These are phyloP conservation scores for Urosaurus nigricauda DNA, from an alignment of 2,797 vertebrate species.

Conservation along the genomic window DNA sequence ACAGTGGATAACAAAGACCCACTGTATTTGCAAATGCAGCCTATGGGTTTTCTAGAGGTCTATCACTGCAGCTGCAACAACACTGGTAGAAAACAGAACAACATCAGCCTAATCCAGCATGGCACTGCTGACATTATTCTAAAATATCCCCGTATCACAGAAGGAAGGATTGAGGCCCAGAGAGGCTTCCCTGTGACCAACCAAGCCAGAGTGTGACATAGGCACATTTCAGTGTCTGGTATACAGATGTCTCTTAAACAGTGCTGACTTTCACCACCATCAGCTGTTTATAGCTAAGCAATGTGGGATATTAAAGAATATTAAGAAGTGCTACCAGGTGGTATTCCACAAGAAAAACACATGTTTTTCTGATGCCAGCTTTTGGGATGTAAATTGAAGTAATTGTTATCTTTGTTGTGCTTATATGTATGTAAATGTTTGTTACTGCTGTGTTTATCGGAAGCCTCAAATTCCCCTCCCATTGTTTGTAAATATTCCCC, in stretches of 20 bases:
- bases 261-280: background rate
- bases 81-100: no score
- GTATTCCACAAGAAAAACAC: background rate
- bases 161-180: background rate
- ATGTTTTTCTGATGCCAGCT: background rate
- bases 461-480: conserved; percentile 70
- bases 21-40: no score
- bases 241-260: background rate
- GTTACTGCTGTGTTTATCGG: conserved; percentile 62
- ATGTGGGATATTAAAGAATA: background rate
- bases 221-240: background rate
- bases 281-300: background rate
- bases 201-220: background rate
- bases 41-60: no score
- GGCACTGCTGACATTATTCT: background rate
- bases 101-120: background rate
- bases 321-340: conserved; percentile 4
- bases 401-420: conserved; percentile 2
- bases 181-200: background rate
- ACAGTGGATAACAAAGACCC: no score
- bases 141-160: background rate
- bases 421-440: conserved; percentile 63
- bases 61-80: no score
- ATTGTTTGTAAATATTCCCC: conserved; percentile 79
- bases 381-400: background rate